Evolutionary conservation across 2,113 vertebrate species (phyloP), one percentile per base, ranked within the genome.

Genomic region (Reinhardtius hippoglossoides): DNA sequence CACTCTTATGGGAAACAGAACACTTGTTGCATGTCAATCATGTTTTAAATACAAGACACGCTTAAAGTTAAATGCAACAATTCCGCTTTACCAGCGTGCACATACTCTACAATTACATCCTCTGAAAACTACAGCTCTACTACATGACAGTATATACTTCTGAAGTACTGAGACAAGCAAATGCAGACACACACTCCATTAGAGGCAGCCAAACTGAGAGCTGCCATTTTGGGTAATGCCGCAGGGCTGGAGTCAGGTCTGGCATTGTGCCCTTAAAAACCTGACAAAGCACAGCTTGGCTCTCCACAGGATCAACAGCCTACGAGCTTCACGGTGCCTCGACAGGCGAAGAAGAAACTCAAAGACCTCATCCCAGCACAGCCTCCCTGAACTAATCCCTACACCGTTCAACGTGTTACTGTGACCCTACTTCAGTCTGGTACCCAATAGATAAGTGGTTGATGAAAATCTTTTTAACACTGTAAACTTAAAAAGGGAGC

Each of bases 251-350:
- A 82, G 56, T 71, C 76, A 65, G 52, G 78, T 83, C 74, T 91
- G 87, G 82, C 85, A 61, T n/a, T 9, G 23, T 69, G 77, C 78
- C 83, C 76, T 78, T 56, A 35, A 57, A 78, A 90, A 83, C 37
- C 63, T 85, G 81, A 90, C 77, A 64, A 71, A 72, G 74, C 86
- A 81, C 89, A 83, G 85, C 74, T 86, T 64, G 84, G 71, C 58
- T 75, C 75, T 77, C 84, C 80, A 72, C 73, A 82, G 76, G 81
- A 87, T 58, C 61, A 44, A 60, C 79, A 87, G 66, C 61, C 71
- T 46, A 54, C 16, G 0, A 72, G 70, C 58, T 64, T 70, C 55
- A 37, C 27, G 76, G 74, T 13, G 64, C 24, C 76, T 71, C 18
- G 26, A 16, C 37, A 31, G 40, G n/a, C 40, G 14, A 70, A 40